Conservation (phyloP, 2,797 vertebrate genomes). For the Iguana delicatissima region DNA sequence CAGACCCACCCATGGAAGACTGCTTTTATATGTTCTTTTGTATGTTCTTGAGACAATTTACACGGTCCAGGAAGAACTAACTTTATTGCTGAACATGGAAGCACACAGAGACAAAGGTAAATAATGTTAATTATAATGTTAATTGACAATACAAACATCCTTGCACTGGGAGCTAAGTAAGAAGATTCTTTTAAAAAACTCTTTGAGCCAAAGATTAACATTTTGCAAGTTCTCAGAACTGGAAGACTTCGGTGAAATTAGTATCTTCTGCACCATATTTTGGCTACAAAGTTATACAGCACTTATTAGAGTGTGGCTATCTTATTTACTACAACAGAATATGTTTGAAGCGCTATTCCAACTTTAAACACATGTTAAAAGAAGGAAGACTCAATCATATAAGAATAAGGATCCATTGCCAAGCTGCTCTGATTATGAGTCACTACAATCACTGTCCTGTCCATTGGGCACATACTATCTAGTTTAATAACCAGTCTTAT, state of each 20-base stretch:
- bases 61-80: not conserved
- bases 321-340: not conserved
- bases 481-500: not conserved
- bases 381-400: not conserved
- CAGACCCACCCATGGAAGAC: not conserved
- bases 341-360: not conserved
- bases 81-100: not conserved
- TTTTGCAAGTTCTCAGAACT: not conserved
- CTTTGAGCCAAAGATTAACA: not conserved
- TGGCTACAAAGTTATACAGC: not conserved
- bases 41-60: not conserved
- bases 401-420: not conserved
- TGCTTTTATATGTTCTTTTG: not conserved
- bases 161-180: no score
- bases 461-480: no score
- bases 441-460: not conserved
- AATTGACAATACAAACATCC: no score
- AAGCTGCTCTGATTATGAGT: not conserved
- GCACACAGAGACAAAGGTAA: not conserved
- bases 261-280: not conserved
- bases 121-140: no score
- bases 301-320: not conserved
- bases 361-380: not conserved
- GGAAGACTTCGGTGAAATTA: not conserved
- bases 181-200: no score